Percentiles rank a stretch among this genome's conserved stretches.
These are phyloP conservation scores for Agapornis canus DNA, from an alignment of 2,797 vertebrate genomes.

Conservation along the genomic window DNA sequence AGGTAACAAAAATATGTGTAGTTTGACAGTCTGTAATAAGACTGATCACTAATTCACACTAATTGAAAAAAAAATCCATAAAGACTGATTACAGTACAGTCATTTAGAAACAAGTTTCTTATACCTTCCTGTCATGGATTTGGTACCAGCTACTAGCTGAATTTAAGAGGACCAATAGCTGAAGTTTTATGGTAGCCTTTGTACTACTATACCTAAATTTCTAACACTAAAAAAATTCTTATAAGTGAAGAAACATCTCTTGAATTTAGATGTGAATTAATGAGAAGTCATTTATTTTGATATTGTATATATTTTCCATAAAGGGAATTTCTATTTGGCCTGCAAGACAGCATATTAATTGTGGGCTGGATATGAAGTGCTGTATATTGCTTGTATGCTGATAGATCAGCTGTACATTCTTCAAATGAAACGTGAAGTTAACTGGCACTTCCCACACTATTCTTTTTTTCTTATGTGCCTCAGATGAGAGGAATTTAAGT, in stretches of 20 bases:
- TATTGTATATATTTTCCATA: background rate
- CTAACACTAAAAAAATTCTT: background rate
- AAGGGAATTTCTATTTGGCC: background rate
- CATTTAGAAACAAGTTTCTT: background rate
- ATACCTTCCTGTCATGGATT: background rate
- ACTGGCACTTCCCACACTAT: background rate
- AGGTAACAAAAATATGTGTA: background rate
- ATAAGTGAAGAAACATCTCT: background rate
- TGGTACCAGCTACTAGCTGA: background rate
- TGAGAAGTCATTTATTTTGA: background rate
- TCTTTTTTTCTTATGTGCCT: background rate
- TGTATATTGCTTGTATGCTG: background rate
- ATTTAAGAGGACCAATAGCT: background rate
- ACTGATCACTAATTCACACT: background rate
- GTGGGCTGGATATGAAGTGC: background rate
- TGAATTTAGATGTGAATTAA: background rate
- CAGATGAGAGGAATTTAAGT: background rate
- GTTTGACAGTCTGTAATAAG: background rate
- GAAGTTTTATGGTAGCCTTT: background rate
- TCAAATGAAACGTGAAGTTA: background rate
- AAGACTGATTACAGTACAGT: background rate
- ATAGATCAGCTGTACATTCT: background rate
- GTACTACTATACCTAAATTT: background rate
- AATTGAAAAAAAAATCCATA: background rate
- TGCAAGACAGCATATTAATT: background rate